These are phyloP conservation scores for Tolmerus cingulatus DNA, from an alignment of 2,888 invertebrate genomes.

Conservation along the genomic window DNA sequence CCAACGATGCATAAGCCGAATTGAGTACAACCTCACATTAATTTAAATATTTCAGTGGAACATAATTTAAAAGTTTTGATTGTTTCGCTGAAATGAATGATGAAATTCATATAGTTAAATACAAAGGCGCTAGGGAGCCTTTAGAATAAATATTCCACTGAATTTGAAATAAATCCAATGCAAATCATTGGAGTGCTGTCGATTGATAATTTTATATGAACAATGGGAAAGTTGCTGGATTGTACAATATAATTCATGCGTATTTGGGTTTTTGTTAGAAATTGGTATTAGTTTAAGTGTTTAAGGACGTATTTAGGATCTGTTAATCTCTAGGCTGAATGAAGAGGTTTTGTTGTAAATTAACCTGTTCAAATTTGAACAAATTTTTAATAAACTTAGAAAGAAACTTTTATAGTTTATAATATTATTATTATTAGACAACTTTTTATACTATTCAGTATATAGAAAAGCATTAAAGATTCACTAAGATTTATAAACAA, in stretches of 20 bases:
- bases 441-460: too few species aligned
- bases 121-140: neutral
- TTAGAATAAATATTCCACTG: neutral
- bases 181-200: neutral
- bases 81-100: neutral
- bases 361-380: too few species aligned
- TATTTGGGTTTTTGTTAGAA: neutral
- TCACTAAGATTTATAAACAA: too few species aligned
- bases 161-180: neutral
- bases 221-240: neutral
- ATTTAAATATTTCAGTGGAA: neutral
- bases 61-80: neutral
- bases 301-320: too few species aligned
- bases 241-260: neutral
- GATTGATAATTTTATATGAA: neutral
- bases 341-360: too few species aligned
- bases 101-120: neutral
- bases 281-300: neutral
- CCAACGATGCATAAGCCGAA: neutral
- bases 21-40: neutral
- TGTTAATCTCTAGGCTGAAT: too few species aligned
- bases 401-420: too few species aligned
- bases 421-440: too few species aligned
- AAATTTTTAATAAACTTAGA: too few species aligned
- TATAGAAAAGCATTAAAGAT: too few species aligned